Evolutionary conservation across 1,140 invertebrate species (phyloP).

Genomic region (Parapsyche elsis): DNA sequence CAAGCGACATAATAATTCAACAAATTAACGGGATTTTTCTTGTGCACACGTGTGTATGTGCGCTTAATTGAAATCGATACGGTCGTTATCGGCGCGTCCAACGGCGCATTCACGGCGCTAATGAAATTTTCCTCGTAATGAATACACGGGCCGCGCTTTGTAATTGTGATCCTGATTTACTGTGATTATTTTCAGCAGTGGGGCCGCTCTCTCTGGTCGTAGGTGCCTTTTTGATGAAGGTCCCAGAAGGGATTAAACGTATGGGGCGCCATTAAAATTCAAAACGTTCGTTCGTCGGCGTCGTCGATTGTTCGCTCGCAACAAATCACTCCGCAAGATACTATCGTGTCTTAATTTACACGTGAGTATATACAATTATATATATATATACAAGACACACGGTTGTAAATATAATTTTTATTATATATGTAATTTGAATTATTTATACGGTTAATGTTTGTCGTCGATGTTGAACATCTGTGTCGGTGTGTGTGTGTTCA

Average conservation of each 20-base stretch:
- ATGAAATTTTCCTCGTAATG: constrained; percentile 12
- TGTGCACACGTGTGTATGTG: neutral
- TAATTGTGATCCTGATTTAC: constrained; percentile 25
- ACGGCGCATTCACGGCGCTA: neutral
- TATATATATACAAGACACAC: no score
- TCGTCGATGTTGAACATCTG: no score
- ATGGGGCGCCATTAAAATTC: constrained; percentile 8
- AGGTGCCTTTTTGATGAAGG: neutral
- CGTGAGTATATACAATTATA: no score
- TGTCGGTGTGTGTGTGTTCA: no score
- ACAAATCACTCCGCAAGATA: no score
- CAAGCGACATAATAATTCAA: no score
- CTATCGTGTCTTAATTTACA: no score
- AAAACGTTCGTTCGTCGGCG: neutral
- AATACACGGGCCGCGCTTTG: constrained; percentile 12
- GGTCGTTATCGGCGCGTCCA: neutral
- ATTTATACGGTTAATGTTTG: no score
- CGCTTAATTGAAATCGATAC: constrained; percentile 17
- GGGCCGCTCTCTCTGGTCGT: neutral
- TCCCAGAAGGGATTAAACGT: neutral
- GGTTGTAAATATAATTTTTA: no score
- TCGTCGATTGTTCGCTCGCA: neutral
- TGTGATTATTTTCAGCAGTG: constrained; percentile 1
- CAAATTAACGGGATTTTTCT: no score
- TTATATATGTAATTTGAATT: no score